A percentile compares a stretch with the other conserved stretches of the same genome.
phyloP scores from a whole-genome alignment of 92 coral and sea anemone genomes.

The Phenganax marumi region DNA sequence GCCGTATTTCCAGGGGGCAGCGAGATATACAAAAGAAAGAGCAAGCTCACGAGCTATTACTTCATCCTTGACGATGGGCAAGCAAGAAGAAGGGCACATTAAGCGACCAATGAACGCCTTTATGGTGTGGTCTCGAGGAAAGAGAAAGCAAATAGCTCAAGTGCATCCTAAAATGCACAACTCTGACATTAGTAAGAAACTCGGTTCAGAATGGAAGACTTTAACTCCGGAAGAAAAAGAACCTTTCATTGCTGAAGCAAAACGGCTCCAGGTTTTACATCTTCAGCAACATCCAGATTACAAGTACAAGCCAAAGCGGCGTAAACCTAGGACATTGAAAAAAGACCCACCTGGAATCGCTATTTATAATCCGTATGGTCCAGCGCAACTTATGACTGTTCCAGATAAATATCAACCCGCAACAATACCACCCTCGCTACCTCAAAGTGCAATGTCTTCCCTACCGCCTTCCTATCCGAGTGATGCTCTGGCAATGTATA shows the following conservation, averaged over 20 bases:
- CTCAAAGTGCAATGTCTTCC: constrained; percentile 52
- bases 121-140: constrained; percentile 99
- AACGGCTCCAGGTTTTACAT: constrained; percentile 96
- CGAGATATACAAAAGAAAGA: constrained; percentile 34
- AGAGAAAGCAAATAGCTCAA: constrained; percentile 96
- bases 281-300: constrained; percentile 99
- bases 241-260: constrained; percentile 98
- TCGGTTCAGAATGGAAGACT: constrained; percentile 98
- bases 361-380: constrained; percentile 86
- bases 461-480: constrained; percentile 88
- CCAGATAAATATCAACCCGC: constrained; percentile 94
- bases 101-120: constrained; percentile 99
- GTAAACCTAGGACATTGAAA: constrained; percentile 93
- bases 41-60: constrained; percentile 20
- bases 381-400: constrained; percentile 80
- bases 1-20: constrained; percentile 34
- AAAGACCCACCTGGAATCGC: constrained; percentile 87
- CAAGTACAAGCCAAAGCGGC: constrained; percentile 97
- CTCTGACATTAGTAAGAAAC: constrained; percentile 97
- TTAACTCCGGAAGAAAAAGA: constrained; percentile 94
- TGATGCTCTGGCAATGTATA: constrained; percentile 90
- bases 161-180: constrained; percentile 98
- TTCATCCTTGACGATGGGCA: constrained; percentile 71
- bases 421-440: constrained; percentile 37
- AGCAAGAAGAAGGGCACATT: constrained; percentile 96